Conservation (phyloP, 35 echinoderm and acorn worm species). For the Diadema setosum region DNA sequence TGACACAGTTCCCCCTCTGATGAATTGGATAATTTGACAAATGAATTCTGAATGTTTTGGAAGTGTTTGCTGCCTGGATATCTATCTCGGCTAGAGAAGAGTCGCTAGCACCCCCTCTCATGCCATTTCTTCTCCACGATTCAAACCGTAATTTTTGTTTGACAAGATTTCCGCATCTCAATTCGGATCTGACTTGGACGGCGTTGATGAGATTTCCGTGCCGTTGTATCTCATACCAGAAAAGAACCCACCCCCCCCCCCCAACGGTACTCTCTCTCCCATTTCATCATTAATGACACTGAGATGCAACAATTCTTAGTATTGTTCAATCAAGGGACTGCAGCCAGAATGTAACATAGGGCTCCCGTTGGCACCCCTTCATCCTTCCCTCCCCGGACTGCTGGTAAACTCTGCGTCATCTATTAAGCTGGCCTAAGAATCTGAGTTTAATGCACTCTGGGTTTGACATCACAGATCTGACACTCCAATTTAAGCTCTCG, state of each 20-base stretch:
- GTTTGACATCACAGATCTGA: conserved; percentile 21
- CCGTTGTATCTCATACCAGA: neutral
- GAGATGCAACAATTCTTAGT: neutral
- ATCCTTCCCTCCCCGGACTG: neutral
- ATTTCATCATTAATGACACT: conserved; percentile 2
- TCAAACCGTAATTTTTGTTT: neutral
- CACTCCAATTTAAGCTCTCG: conserved; percentile 9
- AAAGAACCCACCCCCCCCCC: no score
- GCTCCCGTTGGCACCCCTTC: neutral
- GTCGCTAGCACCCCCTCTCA: no score
- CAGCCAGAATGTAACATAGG: neutral
- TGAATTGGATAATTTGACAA: conserved; percentile 32
- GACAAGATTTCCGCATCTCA: conserved; percentile 18
- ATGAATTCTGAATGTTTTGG: conserved; percentile 8
- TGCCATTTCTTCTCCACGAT: neutral
- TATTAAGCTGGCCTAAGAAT: conserved; percentile 12
- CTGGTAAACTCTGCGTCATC: conserved; percentile 4
- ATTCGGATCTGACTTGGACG: neutral
- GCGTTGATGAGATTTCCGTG: conserved; percentile 16
- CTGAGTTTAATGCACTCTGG: conserved; percentile 17
- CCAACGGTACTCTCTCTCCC: neutral
- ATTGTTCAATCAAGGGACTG: neutral
- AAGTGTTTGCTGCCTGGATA: neutral
- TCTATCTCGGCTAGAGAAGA: no score
- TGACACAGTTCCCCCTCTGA: conserved; percentile 8